Evolutionary conservation across 2,113 vertebrate genomes (phyloP).

Genomic region (Pimephales promelas): DNA sequence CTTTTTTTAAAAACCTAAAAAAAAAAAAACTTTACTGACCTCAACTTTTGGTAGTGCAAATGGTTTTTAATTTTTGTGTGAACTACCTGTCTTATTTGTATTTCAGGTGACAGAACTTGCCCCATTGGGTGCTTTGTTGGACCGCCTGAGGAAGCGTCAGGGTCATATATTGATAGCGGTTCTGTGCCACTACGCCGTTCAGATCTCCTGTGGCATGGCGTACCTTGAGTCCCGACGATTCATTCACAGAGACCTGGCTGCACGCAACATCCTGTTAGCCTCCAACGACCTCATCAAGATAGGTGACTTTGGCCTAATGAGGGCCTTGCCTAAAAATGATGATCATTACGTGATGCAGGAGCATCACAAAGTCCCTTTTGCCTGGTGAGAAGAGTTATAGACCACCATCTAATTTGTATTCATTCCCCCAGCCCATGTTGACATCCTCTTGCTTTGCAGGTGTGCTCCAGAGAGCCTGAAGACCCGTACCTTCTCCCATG

Average conservation of each 20-base stretch:
- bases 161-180: conserved; percentile 93
- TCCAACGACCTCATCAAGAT: conserved; percentile 93
- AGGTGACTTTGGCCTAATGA: conserved; percentile 95
- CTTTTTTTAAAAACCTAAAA: too few species aligned
- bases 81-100: neutral
- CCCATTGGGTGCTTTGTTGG: conserved; percentile 90
- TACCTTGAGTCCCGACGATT: conserved; percentile 95
- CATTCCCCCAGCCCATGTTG: neutral
- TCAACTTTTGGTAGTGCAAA: neutral
- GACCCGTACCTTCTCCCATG: conserved; percentile 93
- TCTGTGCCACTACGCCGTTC: conserved; percentile 91
- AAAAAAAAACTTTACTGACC: too few species aligned
- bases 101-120: conserved; percentile 92
- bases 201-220: conserved; percentile 95
- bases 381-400: conserved; percentile 80
- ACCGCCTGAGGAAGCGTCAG: conserved; percentile 92
- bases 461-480: conserved; percentile 97
- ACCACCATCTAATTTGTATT: neutral
- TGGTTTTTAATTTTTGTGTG: neutral
- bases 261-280: conserved; percentile 93
- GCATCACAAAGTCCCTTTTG: conserved; percentile 97
- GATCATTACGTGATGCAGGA: conserved; percentile 98
- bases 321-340: conserved; percentile 93
- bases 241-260: conserved; percentile 93
- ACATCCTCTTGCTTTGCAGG: conserved; percentile 70